Percentiles rank a stretch among this genome's conserved stretches.
Evolutionary conservation across 2,888 invertebrate genomes (phyloP).

Genomic region (Teinopalpus imperialis): DNA sequence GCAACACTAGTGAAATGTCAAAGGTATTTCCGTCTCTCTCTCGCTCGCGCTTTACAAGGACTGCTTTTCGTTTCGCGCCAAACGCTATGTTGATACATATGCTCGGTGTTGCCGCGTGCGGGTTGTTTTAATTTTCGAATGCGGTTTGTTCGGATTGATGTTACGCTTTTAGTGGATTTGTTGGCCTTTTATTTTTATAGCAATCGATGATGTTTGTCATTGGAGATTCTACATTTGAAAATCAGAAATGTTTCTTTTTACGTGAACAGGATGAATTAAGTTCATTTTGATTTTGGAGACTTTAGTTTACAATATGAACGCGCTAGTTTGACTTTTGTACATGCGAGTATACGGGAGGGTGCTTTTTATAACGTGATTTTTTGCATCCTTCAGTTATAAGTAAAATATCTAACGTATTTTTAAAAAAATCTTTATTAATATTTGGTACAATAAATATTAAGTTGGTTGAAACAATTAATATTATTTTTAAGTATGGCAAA

Average conservation of each 20-base stretch:
- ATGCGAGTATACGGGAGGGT: no score
- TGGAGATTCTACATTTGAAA: slow-evolving; percentile 27
- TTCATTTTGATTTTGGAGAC: background rate
- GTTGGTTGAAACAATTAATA: no score
- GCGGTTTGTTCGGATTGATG: slow-evolving; percentile 69
- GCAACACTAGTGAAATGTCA: slow-evolving; percentile 52
- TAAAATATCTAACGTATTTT: no score
- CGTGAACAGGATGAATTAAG: slow-evolving; percentile 5
- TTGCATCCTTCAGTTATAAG: no score
- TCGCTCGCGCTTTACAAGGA: slow-evolving; percentile 30
- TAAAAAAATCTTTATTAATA: no score
- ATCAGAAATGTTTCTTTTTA: slow-evolving; percentile 19
- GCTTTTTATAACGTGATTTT: no score
- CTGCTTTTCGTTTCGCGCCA: slow-evolving; percentile 45
- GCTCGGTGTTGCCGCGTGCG: slow-evolving; percentile 57
- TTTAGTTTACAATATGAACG: background rate
- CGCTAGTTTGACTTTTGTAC: no score
- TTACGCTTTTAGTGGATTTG: slow-evolving; percentile 37
- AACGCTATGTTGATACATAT: slow-evolving; percentile 53
- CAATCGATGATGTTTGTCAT: slow-evolving; percentile 47
- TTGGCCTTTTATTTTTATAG: slow-evolving; percentile 42
- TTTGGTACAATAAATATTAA: no score
- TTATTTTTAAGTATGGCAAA: no score
- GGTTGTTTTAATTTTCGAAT: slow-evolving; percentile 76
- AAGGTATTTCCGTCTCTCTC: slow-evolving; percentile 54